A percentile compares a stretch with the other conserved stretches of the same genome.
Conservation (phyloP, 2,113 vertebrate species). For the Microcebus ravelobensis region DNA sequence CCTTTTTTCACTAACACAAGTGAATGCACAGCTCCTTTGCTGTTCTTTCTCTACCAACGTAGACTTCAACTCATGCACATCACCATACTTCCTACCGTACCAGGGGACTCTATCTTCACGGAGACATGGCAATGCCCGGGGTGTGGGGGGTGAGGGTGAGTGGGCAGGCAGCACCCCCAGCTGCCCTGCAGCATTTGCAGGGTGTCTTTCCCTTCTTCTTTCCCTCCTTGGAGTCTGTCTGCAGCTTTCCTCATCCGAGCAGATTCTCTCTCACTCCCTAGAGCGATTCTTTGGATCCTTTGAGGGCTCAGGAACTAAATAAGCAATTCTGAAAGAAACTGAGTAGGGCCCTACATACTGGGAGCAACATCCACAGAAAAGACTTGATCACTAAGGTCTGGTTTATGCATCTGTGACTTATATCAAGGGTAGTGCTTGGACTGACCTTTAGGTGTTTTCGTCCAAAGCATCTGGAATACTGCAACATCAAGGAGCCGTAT, state of each 20-base stretch:
- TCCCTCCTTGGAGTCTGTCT: background rate
- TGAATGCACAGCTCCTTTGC: background rate
- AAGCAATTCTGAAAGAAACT: background rate
- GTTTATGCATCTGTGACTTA: no score
- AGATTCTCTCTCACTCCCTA: background rate
- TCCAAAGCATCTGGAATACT: background rate
- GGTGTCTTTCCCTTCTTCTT: accelerated
- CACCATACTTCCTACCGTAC: background rate
- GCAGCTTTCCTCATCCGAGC: background rate
- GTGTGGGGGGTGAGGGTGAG: accelerated
- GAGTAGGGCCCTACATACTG: no score
- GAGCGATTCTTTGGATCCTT: background rate
- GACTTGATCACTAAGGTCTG: accelerated
- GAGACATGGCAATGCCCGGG: background rate
- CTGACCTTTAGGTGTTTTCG: background rate
- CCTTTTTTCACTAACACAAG: no score
- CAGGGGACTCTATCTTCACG: no score
- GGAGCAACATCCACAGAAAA: background rate
- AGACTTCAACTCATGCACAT: background rate
- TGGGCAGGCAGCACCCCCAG: background rate
- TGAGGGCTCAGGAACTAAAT: background rate
- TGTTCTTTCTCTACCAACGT: background rate
- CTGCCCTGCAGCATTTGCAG: no score
- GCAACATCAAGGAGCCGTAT: background rate
- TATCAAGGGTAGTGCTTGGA: accelerated